Percentiles rank a stretch among this genome's conserved stretches.
Evolutionary conservation across 2,113 vertebrate species (phyloP).

Genomic region (Zapornia atra): DNA sequence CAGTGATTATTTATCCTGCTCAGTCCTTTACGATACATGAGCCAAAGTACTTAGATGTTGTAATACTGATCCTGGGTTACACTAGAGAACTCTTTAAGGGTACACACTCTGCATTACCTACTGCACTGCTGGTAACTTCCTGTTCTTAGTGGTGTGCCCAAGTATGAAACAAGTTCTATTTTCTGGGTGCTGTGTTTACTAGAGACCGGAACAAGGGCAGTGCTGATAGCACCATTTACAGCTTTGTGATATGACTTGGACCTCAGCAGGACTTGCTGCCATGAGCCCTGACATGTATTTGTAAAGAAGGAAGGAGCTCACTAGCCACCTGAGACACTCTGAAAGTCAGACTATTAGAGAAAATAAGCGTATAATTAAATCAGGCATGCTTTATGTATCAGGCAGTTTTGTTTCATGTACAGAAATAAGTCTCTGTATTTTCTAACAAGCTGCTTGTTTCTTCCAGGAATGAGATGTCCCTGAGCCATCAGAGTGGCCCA

Average conservation of each 20-base stretch:
- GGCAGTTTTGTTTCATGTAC: neutral
- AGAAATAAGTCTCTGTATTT: neutral
- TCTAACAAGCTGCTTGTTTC: conserved; percentile 16
- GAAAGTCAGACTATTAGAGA: neutral
- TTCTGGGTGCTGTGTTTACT: neutral
- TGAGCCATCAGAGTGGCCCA: neutral
- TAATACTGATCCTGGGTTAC: fast-evolving
- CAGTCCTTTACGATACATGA: neutral
- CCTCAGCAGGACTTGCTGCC: neutral
- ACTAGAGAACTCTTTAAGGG: too few species aligned
- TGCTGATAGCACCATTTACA: too few species aligned
- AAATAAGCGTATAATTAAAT: neutral
- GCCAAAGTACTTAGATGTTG: neutral
- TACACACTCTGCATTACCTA: too few species aligned
- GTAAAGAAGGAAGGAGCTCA: neutral
- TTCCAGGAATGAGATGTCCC: conserved; percentile 52
- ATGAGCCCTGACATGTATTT: neutral
- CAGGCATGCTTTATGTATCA: fast-evolving
- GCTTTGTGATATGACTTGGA: neutral
- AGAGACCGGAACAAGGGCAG: neutral
- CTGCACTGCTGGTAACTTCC: neutral
- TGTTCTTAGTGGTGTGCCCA: neutral
- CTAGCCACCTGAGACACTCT: neutral
- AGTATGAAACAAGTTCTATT: neutral
- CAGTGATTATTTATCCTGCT: neutral